Base-by-base conservation (phyloP, 2,888 invertebrate genomes). In the Clistopyga incitator region DNA sequence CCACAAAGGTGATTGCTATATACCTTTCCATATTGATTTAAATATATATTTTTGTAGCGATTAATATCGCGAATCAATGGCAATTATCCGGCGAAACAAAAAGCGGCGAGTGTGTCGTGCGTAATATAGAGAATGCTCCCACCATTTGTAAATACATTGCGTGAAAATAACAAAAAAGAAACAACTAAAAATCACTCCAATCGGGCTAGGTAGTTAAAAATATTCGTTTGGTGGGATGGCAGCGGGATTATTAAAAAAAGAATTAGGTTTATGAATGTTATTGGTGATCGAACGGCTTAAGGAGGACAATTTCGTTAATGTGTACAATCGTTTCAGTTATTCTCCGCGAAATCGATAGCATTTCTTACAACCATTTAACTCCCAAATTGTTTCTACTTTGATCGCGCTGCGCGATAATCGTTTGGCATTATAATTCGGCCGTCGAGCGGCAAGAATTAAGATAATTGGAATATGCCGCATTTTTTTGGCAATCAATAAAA, bases 1-100 rank as follows among this genome's bases (percentile, higher is more conserved):
- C 70, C 81, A 74, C 42, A 54, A 56, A 45, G 64, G 74, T 78
- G 78, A 64, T 78, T 78, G 67, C 61, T 81, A 67, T 42, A 64
- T 59, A 74, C 74, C 71, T 84, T 81, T 81, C 84, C 81, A 78
- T 78, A 38, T 81, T 84, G 23, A 81, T 84, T 84, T 81, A 71
- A 84, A 81, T 76, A 84, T 84, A 84, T 84, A 84, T 84, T 84
- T 84, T 84, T 84, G 78, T 84, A 84, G 84, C 84, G 81, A 75
- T 75, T 71, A 52, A 76, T 61, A 50, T 78, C 81, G 84, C 84
- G 81, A 78, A 81, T 75, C 71, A 65, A 81, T 67, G 75, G 71
- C 84, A 75, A 81, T 84, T 84, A 71, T 84, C 56, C 64, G 74
- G 78, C 50, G 78, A 29, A 29, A 54, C 6, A 38, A 50, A 42